Evolutionary conservation across 2,888 invertebrate species (phyloP).

Genomic region (Lordiphosa fenestrarum): DNA sequence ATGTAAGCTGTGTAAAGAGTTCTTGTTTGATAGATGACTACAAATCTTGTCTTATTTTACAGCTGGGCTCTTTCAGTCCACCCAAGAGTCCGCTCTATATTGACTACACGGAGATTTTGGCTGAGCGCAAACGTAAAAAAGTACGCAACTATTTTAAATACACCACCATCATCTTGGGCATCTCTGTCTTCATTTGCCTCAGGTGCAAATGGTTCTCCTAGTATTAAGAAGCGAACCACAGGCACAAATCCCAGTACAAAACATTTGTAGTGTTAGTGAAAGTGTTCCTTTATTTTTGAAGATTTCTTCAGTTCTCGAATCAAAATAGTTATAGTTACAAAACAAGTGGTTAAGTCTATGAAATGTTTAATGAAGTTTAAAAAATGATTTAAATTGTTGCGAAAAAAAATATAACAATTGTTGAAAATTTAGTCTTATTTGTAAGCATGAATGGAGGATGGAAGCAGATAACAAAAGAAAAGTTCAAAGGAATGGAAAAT

Average conservation of each 20-base stretch:
- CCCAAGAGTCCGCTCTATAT: constrained; percentile 73
- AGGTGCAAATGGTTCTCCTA: constrained; percentile 72
- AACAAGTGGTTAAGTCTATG: constrained; percentile 18
- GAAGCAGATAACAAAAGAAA: too few relatives aligned
- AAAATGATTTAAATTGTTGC: constrained; percentile 24
- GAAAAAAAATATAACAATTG: background rate
- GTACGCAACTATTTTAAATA: constrained; percentile 74
- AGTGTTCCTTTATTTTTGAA: constrained; percentile 22
- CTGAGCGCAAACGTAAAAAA: constrained; percentile 69
- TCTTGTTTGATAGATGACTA: background rate
- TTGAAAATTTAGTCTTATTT: background rate
- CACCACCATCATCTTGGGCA: constrained; percentile 73
- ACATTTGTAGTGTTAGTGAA: constrained; percentile 8
- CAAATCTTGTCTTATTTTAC: constrained; percentile 3
- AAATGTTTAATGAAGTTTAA: constrained; percentile 36
- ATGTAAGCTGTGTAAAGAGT: constrained; percentile 60
- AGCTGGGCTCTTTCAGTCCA: constrained; percentile 78
- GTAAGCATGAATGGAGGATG: too few relatives aligned
- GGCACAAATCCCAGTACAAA: constrained; percentile 35
- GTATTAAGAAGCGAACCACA: constrained; percentile 22
- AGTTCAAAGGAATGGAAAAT: too few relatives aligned
- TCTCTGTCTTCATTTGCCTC: constrained; percentile 75
- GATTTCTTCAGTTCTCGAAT: constrained; percentile 36
- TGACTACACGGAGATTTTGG: constrained; percentile 74
- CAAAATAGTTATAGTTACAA: constrained; percentile 30